These are phyloP conservation scores for Toxotes chatareus DNA, from an alignment of 2,113 vertebrate species.

Conservation along the genomic window DNA sequence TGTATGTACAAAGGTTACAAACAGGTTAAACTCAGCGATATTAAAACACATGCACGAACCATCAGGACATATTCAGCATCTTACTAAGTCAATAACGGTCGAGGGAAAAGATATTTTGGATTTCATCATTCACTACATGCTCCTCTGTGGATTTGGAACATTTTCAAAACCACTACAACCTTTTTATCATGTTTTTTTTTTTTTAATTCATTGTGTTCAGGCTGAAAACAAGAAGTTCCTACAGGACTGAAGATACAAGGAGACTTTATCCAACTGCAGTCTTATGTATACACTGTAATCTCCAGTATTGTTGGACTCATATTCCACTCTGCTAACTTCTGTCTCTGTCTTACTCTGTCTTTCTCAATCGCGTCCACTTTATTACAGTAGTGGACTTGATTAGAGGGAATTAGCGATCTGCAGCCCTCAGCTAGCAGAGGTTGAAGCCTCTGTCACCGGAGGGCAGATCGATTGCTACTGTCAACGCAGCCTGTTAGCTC, in stretches of 20 bases:
- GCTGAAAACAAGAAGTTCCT: conserved; percentile 1
- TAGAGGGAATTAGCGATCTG: conserved; percentile 62
- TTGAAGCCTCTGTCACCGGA: conserved; percentile 40
- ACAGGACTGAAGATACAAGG: not conserved
- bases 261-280: not conserved
- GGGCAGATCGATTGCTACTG: conserved; percentile 60
- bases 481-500: conserved; percentile 34
- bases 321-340: not conserved
- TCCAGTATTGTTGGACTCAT: not conserved
- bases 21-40: too few species aligned
- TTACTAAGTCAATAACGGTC: not conserved
- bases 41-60: too few species aligned
- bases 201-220: not conserved
- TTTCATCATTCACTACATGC: not conserved
- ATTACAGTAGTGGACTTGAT: conserved; percentile 60
- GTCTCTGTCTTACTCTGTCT: not conserved
- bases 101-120: not conserved
- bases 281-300: not conserved
- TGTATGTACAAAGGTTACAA: too few species aligned
- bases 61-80: not conserved
- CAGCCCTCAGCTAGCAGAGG: conserved; percentile 49
- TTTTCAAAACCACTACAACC: not conserved
- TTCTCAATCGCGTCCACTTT: conserved; percentile 26
- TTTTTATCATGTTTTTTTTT: not conserved
- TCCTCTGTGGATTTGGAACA: conserved; percentile 1